These are phyloP conservation scores for Pollenia labialis DNA, from an alignment of 2,888 invertebrate genomes.

Conservation along the genomic window DNA sequence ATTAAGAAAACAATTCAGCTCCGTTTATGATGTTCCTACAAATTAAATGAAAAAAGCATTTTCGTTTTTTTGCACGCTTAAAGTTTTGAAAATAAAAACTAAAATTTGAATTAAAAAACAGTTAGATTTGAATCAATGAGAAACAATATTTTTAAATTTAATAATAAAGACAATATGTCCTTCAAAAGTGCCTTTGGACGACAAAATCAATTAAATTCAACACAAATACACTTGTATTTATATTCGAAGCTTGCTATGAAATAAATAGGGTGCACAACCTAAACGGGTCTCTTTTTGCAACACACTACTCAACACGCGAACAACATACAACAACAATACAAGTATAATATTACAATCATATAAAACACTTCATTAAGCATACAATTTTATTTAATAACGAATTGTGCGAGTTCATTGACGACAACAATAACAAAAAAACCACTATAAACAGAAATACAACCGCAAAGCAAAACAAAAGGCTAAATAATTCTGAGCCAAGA, in stretches of 20 bases:
- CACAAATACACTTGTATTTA: constrained; percentile 9
- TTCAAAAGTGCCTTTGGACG: not conserved
- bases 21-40: too few relatives aligned
- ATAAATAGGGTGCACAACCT: not conserved
- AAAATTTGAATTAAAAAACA: too few relatives aligned
- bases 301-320: not conserved
- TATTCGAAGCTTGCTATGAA: not conserved
- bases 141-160: too few relatives aligned
- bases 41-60: too few relatives aligned
- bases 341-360: constrained; percentile 32
- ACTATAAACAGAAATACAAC: not conserved
- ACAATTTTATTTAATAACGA: constrained; percentile 38
- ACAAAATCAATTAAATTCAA: constrained; percentile 11
- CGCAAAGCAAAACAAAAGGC: constrained; percentile 6
- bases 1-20: too few relatives aligned
- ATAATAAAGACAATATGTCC: not conserved
- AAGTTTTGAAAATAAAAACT: too few relatives aligned
- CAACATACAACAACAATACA: not conserved
- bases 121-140: too few relatives aligned
- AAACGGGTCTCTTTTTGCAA: not conserved
- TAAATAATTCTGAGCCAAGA: not conserved
- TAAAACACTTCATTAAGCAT: constrained; percentile 67
- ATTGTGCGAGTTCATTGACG: not conserved
- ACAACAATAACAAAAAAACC: not conserved
- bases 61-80: too few relatives aligned